phyloP scores from a whole-genome alignment of 2,113 vertebrate species.

The Urocitellus parryii region DNA sequence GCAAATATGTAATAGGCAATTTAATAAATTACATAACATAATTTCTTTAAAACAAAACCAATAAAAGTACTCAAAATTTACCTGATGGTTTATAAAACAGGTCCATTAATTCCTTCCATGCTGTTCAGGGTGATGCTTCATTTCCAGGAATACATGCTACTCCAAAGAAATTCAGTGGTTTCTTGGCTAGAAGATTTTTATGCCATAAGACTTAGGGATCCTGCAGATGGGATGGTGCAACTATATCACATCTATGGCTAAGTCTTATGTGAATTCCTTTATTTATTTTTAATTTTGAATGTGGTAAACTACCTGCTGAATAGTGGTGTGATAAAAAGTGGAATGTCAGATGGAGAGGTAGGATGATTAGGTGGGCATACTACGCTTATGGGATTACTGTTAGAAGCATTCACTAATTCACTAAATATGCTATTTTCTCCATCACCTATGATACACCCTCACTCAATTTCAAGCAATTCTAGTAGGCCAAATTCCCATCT shows the following conservation, averaged over 20 bases:
- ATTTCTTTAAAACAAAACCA: neutral
- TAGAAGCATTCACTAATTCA: neutral
- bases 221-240: fast-evolving
- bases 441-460: neutral
- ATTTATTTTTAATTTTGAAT: conserved; percentile 18
- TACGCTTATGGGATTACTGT: neutral
- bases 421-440: neutral
- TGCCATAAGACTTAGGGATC: neutral
- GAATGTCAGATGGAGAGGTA: neutral
- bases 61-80: conserved; percentile 1
- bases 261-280: neutral
- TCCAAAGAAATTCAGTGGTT: neutral
- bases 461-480: neutral
- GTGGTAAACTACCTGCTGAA: neutral
- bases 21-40: neutral
- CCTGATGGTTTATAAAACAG: neutral
- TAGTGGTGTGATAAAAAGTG: neutral
- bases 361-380: neutral
- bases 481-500: neutral
- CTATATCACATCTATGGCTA: neutral
- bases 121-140: neutral
- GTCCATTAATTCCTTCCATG: neutral
- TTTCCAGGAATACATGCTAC: neutral
- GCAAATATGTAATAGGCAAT: neutral
- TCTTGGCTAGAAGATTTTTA: neutral